Evolutionary conservation across 2,888 invertebrate species (phyloP), one percentile per base, ranked within the genome.

Genomic region (Peribatodes rhomboidaria): DNA sequence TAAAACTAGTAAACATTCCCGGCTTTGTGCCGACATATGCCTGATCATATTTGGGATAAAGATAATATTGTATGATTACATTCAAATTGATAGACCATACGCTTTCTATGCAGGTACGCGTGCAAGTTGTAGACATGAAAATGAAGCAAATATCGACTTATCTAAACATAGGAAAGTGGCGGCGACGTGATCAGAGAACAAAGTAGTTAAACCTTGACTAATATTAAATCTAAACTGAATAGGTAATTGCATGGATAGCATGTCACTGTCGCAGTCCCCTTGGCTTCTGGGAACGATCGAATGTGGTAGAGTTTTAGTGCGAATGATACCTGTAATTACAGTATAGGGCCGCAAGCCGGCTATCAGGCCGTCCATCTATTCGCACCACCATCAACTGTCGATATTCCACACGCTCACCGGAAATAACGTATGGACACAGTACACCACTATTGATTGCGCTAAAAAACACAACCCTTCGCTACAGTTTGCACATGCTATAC

Each of bases 291-390:
- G 73, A 75, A 77, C 65, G 70, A 73, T 73, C 73, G 74, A 72
- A 75, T 73, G 77, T 81, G 79, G 81, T 84, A 85, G 74, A 85
- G 87, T 87, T 87, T 88, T 88, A 89, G 88, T 88, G 89, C 87
- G 77, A 91, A 86, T 87, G 92, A 92, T 90, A 92, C 89, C 89
- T 82, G 89, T 91, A 91, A 93, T 93, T 92, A 91, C 58, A 58
- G 61, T 39, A 59, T 59, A 73, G 73, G 78, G 70, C 72, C 73
- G 70, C 77, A 77, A 72, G 73, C 67, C 67, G 66, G 72, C 70
- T 90, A 92, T 92, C 91, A 80, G 74, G 73, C 69, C 78, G 83
- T 75, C 83, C 84, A 92, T 92, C 91, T 89, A 84, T 86, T 85
- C 83, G 83, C 84, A 84, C 80, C 75, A 72, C 69, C 73, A 70